Percentiles rank a stretch among this genome's conserved stretches.
phyloP scores from a whole-genome alignment of 2,113 vertebrate genomes.

The Dolichallabes microphthalmus region DNA sequence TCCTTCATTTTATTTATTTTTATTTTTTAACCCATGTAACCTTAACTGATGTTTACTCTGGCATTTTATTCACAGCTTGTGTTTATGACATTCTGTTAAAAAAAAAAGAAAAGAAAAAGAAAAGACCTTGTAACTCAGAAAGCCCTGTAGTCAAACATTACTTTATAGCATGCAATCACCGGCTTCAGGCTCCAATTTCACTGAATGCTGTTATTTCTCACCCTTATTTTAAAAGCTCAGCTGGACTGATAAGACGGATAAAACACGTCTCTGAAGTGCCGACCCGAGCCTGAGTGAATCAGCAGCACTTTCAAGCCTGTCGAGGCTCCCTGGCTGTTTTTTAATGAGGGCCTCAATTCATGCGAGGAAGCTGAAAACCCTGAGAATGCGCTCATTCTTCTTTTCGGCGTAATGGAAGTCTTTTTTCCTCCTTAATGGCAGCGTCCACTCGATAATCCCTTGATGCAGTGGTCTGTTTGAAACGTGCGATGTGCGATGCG shows the following conservation, averaged over 20 bases:
- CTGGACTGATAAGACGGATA: constrained; percentile 24
- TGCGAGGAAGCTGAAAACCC: constrained; percentile 24
- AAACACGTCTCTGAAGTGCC: constrained; percentile 27
- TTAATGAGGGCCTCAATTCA: constrained; percentile 45
- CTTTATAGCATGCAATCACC: not conserved
- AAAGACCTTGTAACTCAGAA: not conserved
- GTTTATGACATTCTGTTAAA: not conserved
- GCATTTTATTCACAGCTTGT: not conserved
- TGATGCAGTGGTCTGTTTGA: constrained; percentile 41
- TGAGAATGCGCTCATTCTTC: constrained; percentile 29
- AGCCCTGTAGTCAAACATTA: not conserved
- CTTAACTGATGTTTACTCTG: constrained; percentile 6
- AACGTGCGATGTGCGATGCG: not conserved
- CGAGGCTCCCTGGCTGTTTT: constrained; percentile 34
- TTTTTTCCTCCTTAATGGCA: constrained; percentile 49
- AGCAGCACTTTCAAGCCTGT: constrained; percentile 31
- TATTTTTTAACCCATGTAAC: not conserved
- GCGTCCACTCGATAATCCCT: constrained; percentile 50
- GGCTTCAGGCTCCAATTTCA: constrained; percentile 4
- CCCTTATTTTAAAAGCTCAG: constrained; percentile 19
- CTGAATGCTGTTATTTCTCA: constrained; percentile 15
- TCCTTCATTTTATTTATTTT: not conserved
- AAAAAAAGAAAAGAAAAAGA: not conserved
- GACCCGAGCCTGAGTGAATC: constrained; percentile 24
- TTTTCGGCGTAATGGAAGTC: constrained; percentile 33